phyloP scores from a whole-genome alignment of 2,888 invertebrate species.

The Argyra leucocephala region DNA sequence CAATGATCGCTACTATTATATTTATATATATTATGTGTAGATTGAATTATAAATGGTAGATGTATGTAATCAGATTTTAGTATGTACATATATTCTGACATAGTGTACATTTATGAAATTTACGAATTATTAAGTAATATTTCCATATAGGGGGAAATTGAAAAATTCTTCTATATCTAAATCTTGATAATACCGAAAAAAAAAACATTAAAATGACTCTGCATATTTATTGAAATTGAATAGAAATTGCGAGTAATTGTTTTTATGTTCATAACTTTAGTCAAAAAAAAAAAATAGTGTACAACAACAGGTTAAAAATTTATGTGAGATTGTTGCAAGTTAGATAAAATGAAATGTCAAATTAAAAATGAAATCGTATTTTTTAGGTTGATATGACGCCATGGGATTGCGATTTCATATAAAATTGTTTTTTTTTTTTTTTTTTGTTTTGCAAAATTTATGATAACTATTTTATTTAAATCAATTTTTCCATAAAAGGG shows the following conservation, averaged over 20 bases:
- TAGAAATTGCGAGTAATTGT: slow-evolving; percentile 3
- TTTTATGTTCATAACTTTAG: not conserved
- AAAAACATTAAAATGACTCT: not conserved
- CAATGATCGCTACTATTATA: no score
- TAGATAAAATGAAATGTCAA: not conserved
- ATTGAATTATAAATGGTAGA: not conserved
- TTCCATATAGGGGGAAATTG: not conserved
- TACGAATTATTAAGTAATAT: slow-evolving; percentile 2
- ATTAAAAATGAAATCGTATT: not conserved
- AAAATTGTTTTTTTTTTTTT: not conserved
- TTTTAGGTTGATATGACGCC: not conserved
- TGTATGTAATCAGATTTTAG: not conserved
- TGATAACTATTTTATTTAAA: not conserved
- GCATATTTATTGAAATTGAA: slow-evolving; percentile 2
- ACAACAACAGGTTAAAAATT: not conserved
- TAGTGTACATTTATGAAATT: not conserved
- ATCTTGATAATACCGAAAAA: not conserved
- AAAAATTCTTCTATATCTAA: no score
- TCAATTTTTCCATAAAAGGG: not conserved
- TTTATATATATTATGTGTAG: not conserved
- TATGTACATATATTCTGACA: no score
- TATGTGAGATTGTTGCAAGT: not conserved
- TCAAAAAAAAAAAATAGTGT: no score
- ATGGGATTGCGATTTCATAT: no score
- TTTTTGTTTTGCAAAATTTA: not conserved